phyloP scores from a whole-genome alignment of 2,797 vertebrate species.

The Carduelis carduelis region DNA sequence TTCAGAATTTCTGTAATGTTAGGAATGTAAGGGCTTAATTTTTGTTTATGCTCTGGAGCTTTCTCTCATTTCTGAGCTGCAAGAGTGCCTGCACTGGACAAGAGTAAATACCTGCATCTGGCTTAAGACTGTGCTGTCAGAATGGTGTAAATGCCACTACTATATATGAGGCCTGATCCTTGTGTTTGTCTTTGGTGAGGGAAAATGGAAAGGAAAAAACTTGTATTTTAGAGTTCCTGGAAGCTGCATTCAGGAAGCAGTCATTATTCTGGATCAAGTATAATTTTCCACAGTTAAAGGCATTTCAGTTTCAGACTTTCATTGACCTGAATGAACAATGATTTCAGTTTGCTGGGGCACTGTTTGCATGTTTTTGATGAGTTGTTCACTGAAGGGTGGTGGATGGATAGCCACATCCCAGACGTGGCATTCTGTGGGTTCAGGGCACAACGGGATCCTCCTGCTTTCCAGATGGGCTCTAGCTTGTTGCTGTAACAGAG shows the following conservation, averaged over 20 bases:
- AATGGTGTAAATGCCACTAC: neutral
- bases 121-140: neutral
- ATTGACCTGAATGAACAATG: neutral
- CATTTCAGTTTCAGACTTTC: neutral
- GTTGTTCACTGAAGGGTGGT: neutral
- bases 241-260: neutral
- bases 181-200: neutral
- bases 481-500: neutral
- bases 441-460: neutral
- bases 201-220: neutral
- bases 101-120: neutral
- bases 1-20: neutral
- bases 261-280: neutral
- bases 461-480: neutral
- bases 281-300: neutral
- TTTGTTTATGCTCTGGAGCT: neutral
- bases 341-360: neutral
- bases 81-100: neutral
- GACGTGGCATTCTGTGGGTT: rapidly evolving
- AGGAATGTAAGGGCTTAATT: neutral
- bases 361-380: neutral
- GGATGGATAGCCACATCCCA: neutral
- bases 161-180: neutral
- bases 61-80: neutral
- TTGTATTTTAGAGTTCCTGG: neutral